A percentile compares a stretch with the other conserved stretches of the same genome.
Evolutionary conservation across 1,140 invertebrate species (phyloP).

Genomic region (Octopus sinensis): DNA sequence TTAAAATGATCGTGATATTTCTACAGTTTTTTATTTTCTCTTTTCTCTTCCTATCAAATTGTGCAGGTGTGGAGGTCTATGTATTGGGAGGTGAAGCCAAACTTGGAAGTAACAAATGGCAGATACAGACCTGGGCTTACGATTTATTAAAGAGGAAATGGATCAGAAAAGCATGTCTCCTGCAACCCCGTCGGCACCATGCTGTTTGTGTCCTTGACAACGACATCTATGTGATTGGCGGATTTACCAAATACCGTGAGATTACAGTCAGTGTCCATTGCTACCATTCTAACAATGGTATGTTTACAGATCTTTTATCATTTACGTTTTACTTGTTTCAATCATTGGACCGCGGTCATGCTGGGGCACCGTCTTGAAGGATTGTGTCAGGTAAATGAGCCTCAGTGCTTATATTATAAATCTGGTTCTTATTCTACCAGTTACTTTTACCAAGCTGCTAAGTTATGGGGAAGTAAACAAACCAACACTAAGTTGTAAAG

Average conservation of each 20-base stretch:
- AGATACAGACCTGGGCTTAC: not conserved
- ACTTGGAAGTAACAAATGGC: not conserved
- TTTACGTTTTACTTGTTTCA: too few species aligned
- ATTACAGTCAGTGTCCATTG: not conserved
- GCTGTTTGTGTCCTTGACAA: not conserved
- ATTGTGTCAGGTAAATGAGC: too few species aligned
- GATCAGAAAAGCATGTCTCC: not conserved
- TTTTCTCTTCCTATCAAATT: not conserved
- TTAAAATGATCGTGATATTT: too few species aligned
- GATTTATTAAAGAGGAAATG: not conserved
- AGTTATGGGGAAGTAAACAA: too few species aligned
- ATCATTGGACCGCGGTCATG: too few species aligned
- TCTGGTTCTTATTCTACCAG: too few species aligned
- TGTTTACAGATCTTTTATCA: not conserved
- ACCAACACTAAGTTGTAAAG: too few species aligned
- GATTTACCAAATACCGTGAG: constrained; percentile 1
- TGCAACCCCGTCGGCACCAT: not conserved
- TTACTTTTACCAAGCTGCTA: too few species aligned
- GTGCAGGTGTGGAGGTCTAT: not conserved
- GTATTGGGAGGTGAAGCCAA: not conserved
- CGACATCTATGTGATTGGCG: not conserved
- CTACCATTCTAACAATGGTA: not conserved
- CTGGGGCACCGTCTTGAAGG: too few species aligned
- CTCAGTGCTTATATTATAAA: too few species aligned
- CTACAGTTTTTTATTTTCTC: too few species aligned